Base-by-base conservation (phyloP, 53 echinoderm and acorn worm genomes). In the Stichopus horrens region DNA sequence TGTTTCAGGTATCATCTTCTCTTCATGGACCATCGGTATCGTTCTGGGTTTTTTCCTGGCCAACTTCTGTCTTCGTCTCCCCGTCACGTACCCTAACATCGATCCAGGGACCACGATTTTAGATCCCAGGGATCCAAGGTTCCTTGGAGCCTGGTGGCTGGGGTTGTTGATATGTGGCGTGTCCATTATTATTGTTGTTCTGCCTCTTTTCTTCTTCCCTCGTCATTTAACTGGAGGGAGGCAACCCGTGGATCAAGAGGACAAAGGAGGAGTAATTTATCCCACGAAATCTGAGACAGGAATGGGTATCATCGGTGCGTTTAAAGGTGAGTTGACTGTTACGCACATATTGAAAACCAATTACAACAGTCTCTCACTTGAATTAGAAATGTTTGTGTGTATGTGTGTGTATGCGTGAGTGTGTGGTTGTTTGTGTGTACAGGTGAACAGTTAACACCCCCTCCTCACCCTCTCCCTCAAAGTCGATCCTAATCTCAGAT, bases 81-180 rank as follows among this genome's bases (percentile, higher is more conserved):
- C 87, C 4, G 87, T 87, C 5, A 87, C 74, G 16, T 86, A 21
- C 23, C 87, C 87, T 4, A 87, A 87, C 75, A 37, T 75, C 19
- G 87, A 87, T 54, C 87, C 87, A 53, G 5, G 2, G 52, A 74
- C 87, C 53, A 75, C 74, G 8, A 37, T 87, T 52, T 1, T 87
- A 9, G 87, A 87, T 75, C 87, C 87, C 8, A 74, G 74, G 20
- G 87, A 87, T 21, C 87, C 87, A 52, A 73, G 87, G 20, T 87
- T 68, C 55, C 74, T 96, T 6, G 96, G 96, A 0, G 96, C 96
- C 52, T 96, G 96, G 96, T 96, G 96, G 96, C 84, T 96, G 6
- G 96, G 96, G 4, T 90, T 92, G 57, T 5, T 96, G 53, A 73
- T 96, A 10, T 91, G 85, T 58, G 92, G 92, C n/a, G 67, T 85